These are phyloP conservation scores for Smutsia temminckii DNA, from an alignment of 2,797 vertebrate species.

Conservation along the genomic window DNA sequence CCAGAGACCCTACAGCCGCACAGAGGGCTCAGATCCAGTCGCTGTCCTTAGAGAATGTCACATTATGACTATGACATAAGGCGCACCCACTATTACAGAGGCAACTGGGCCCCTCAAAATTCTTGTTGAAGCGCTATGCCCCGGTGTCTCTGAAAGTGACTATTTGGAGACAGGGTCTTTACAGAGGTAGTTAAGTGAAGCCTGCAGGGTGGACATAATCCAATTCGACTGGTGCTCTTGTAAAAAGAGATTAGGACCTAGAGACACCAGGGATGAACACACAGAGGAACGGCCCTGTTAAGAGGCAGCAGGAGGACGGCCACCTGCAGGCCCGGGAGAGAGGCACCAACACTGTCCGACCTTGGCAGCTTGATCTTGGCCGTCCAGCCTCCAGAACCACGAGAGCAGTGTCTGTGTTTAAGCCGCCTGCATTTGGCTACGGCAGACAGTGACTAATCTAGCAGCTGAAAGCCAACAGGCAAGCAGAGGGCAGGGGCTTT, in stretches of 20 bases:
- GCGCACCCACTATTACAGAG: fast-evolving
- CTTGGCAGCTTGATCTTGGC: background rate
- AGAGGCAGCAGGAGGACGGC: background rate
- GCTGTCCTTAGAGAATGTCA: background rate
- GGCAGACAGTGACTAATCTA: too few relatives aligned
- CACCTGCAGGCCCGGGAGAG: background rate
- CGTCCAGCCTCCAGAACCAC: background rate
- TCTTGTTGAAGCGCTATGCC: background rate
- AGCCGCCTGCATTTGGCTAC: fast-evolving
- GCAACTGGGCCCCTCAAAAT: background rate
- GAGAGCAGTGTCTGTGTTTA: background rate
- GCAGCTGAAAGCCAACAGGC: background rate
- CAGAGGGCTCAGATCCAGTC: background rate
- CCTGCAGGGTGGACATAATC: background rate
- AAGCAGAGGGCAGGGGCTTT: background rate
- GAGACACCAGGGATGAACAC: too few relatives aligned
- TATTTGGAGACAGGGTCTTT: background rate
- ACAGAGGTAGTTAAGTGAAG: background rate
- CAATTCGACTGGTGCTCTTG: too few relatives aligned
- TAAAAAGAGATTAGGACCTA: background rate
- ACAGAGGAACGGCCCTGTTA: too few relatives aligned
- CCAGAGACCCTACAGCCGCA: background rate
- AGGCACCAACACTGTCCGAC: background rate
- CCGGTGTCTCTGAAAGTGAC: background rate
- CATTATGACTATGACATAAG: too few relatives aligned